Evolutionary conservation across 2,797 vertebrate species (phyloP).

Genomic region (Cuniculus paca): DNA sequence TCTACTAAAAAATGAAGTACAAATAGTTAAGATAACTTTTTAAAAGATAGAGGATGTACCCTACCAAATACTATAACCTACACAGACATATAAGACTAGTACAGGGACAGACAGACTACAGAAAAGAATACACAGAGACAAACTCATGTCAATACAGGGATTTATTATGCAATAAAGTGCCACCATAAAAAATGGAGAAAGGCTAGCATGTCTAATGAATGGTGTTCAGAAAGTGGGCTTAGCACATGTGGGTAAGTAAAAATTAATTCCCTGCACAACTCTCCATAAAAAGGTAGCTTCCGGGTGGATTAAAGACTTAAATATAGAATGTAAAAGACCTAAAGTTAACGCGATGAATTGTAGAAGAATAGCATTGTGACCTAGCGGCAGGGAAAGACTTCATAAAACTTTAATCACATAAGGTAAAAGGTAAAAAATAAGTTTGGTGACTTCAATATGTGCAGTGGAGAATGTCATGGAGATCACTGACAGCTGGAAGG

Average conservation of each 20-base stretch:
- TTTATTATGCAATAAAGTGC: neutral
- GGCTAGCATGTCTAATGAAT: neutral
- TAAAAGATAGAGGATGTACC: neutral
- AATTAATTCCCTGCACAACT: neutral
- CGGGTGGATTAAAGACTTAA: neutral
- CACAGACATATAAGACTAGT: neutral
- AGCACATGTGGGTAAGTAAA: neutral
- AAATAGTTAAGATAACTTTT: neutral
- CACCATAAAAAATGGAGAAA: neutral
- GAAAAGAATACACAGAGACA: neutral
- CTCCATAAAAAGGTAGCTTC: neutral
- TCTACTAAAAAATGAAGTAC: neutral
- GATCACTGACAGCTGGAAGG: neutral
- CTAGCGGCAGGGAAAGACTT: neutral
- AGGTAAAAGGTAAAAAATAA: neutral
- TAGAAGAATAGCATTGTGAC: neutral
- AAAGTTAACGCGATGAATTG: neutral
- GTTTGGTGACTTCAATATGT: neutral
- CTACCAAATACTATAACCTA: neutral
- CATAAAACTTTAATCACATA: neutral
- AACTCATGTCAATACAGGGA: neutral
- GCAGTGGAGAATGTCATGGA: neutral
- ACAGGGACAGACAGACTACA: neutral
- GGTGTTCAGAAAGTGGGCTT: neutral
- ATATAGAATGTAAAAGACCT: neutral